Evolutionary conservation across 1,140 invertebrate species (phyloP), one percentile per base, ranked within the genome.

Genomic region (Sinella curviseta): DNA sequence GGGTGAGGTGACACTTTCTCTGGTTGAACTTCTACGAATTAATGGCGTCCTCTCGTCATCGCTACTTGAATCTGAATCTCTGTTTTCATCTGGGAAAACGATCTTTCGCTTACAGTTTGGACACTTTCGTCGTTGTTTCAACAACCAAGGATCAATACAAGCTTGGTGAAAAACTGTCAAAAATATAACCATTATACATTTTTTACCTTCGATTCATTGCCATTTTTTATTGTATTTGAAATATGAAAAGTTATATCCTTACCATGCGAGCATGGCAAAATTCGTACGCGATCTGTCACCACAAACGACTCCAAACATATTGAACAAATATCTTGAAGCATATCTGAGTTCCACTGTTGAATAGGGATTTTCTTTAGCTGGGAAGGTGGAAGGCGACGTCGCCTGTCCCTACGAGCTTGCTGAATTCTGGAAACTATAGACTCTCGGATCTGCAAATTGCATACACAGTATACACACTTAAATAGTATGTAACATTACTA

Each of bases 81-180:
- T 70, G 76, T 89, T 86, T 86, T 94, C 94, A 85, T 93, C 91
- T 75, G 91, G 90, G 60, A 93, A 91, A 90, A 96, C 93, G 83
- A 99, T 96, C 88, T 95, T 95, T 17, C 96, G 90, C 88, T 99
- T 99, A 88, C 97, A 99, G 36, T 99, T 94, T 0, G 97, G 97
- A 88, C 97, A 99, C 34, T 97, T 95, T 77, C 97, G 92, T 70
- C 95, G 91, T 86, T 95, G 97, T 86, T 97, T 93, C 0, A 97
- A 97, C 79, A 99, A 88, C 98, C 98, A 99, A 2, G 96, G 97
- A 89, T 99, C 98, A 85, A 99, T 97, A 87, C 97, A 99, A 86
- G 96, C 96, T 78, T 90, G 90, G 88, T 99, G 98, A 89, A 99
- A 99, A 17, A 94, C 97, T 99, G 86, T 78, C 88, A 89, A 81